Evolutionary conservation across 2,888 invertebrate genomes (phyloP).

Genomic region (Apodemia zela): DNA sequence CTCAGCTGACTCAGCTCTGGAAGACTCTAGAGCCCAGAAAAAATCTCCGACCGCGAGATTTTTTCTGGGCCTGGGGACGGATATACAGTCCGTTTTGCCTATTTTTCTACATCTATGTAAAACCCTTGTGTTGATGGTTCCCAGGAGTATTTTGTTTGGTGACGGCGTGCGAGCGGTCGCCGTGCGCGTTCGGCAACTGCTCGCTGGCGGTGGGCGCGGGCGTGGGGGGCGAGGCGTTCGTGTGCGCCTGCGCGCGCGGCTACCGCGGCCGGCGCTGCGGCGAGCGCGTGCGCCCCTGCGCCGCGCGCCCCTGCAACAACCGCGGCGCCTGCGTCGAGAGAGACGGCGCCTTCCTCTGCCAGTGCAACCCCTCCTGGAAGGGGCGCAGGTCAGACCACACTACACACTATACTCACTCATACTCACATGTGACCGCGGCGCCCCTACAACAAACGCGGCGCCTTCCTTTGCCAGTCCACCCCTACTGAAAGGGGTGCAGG

Average conservation of each 20-base stretch:
- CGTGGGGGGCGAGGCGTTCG: conserved; percentile 56
- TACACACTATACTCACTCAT: too few species aligned
- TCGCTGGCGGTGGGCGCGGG: conserved; percentile 56
- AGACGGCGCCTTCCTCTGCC: conserved; percentile 84
- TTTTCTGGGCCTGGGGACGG: too few species aligned
- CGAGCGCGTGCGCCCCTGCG: conserved; percentile 76
- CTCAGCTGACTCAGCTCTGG: too few species aligned
- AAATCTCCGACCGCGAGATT: too few species aligned
- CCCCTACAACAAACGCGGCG: too few species aligned
- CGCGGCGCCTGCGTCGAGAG: conserved; percentile 86
- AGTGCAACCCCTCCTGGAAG: conserved; percentile 88
- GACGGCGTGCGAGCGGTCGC: conserved; percentile 86
- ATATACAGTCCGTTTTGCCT: too few species aligned
- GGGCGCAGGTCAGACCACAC: conserved; percentile 63
- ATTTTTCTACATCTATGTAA: too few species aligned
- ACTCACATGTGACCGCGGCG: too few species aligned
- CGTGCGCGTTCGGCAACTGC: conserved; percentile 85
- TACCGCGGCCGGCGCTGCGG: conserved; percentile 85
- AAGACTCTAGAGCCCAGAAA: too few species aligned
- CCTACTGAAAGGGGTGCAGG: too few species aligned
- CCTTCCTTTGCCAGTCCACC: too few species aligned
- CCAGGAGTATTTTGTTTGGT: conserved; percentile 88
- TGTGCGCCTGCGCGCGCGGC: conserved; percentile 84
- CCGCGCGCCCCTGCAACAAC: conserved; percentile 81
- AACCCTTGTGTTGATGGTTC: too few species aligned